Percentiles rank a stretch among this genome's conserved stretches.
Evolutionary conservation across 2,888 invertebrate genomes (phyloP).

Genomic region (Apotomis capreana): DNA sequence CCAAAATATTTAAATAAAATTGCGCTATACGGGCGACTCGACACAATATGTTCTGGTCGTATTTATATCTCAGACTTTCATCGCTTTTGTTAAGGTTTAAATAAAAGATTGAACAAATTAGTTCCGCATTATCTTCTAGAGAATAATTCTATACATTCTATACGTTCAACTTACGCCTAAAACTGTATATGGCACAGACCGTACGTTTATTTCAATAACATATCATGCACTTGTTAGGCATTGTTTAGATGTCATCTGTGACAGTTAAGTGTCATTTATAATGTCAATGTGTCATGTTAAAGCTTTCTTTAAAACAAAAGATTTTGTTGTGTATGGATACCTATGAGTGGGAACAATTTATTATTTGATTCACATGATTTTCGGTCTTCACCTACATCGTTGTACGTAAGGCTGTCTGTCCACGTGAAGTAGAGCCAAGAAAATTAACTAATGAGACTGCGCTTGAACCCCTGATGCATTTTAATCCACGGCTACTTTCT

Average conservation of each 20-base stretch:
- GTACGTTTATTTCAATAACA: constrained; percentile 23
- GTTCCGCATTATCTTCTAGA: background rate
- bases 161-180: background rate
- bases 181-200: background rate
- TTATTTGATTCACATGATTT: constrained; percentile 7
- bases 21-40: no score
- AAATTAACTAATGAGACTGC: no score
- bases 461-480: no score
- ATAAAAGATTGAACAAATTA: background rate
- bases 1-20: no score
- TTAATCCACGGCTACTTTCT: no score
- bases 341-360: background rate
- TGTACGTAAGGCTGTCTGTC: no score
- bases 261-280: constrained; percentile 27
- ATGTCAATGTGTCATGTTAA: constrained; percentile 18
- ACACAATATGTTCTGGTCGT: no score
- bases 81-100: background rate
- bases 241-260: constrained; percentile 10
- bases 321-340: constrained; percentile 5
- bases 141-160: background rate
- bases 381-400: no score
- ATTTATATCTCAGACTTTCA: background rate
- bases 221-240: background rate
- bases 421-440: no score
- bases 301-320: constrained; percentile 10